Percentiles rank a stretch among this genome's conserved stretches.
phyloP scores from a whole-genome alignment of 2,113 vertebrate species.

The Phasianus colchicus region DNA sequence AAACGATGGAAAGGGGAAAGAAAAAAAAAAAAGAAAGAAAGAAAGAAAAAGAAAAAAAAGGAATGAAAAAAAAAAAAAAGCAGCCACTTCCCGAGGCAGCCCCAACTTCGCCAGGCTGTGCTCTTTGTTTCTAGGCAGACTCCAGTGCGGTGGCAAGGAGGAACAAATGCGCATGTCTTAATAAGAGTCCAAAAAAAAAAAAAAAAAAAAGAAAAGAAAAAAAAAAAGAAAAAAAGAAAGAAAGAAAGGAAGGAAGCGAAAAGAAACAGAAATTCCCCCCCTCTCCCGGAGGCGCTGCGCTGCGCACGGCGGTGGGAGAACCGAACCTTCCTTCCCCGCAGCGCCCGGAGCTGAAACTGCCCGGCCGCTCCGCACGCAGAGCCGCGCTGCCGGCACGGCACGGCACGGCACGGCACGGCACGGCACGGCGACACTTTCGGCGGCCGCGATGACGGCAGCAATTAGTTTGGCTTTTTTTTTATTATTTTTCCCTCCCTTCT shows the following conservation, averaged over 20 bases:
- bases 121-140: conserved; percentile 77
- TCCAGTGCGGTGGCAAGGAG: conserved; percentile 57
- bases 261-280: not conserved
- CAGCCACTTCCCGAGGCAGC: conserved; percentile 37
- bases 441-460: not conserved
- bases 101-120: conserved; percentile 56
- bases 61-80: not conserved
- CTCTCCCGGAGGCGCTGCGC: not conserved
- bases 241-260: too few species aligned
- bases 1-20: not conserved
- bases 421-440: not conserved
- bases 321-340: not conserved
- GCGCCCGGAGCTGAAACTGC: not conserved
- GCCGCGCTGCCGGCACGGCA: too few species aligned
- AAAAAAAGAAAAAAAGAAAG: too few species aligned
- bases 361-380: too few species aligned
- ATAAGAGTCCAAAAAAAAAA: not conserved
- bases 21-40: not conserved
- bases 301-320: not conserved
- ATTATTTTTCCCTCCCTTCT: too few species aligned
- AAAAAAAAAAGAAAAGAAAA: not conserved
- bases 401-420: too few species aligned
- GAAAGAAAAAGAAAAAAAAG: not conserved
- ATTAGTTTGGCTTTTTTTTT: not conserved
- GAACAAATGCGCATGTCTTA: conserved; percentile 59